Conservation (phyloP, 2,797 vertebrate species). For the Yasuhikotakia modesta region DNA sequence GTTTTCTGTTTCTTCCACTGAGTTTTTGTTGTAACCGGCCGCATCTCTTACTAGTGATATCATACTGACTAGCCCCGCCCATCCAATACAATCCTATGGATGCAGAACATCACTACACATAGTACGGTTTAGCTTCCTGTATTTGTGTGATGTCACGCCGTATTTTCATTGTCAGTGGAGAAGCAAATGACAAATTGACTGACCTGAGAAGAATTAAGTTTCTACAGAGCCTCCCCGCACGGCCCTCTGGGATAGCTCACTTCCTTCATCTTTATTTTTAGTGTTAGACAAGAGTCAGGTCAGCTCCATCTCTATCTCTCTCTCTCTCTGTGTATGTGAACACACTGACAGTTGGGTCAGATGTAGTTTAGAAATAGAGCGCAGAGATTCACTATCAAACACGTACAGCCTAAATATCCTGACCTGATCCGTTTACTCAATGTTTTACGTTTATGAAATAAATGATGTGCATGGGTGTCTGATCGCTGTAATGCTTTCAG, state of each 20-base stretch:
- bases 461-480: neutral
- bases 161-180: neutral
- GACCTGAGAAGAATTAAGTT: constrained; percentile 43
- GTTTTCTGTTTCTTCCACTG: no score
- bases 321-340: constrained; percentile 19
- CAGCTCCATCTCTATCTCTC: constrained; percentile 49
- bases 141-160: no score
- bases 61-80: neutral
- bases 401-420: neutral
- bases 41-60: no score
- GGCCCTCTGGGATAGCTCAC: constrained; percentile 56
- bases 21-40: no score
- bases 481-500: neutral
- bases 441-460: neutral
- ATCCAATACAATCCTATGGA: neutral
- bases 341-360: constrained; percentile 28
- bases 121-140: neutral
- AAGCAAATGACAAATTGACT: neutral
- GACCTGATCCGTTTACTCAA: neutral
- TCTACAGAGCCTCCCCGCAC: constrained; percentile 36
- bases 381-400: neutral
- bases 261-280: constrained; percentile 69
- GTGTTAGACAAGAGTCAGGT: constrained; percentile 60
- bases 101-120: neutral
- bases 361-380: constrained; percentile 37